Evolutionary conservation across 2,113 vertebrate species (phyloP).

Genomic region (Myiozetetes cayanensis): DNA sequence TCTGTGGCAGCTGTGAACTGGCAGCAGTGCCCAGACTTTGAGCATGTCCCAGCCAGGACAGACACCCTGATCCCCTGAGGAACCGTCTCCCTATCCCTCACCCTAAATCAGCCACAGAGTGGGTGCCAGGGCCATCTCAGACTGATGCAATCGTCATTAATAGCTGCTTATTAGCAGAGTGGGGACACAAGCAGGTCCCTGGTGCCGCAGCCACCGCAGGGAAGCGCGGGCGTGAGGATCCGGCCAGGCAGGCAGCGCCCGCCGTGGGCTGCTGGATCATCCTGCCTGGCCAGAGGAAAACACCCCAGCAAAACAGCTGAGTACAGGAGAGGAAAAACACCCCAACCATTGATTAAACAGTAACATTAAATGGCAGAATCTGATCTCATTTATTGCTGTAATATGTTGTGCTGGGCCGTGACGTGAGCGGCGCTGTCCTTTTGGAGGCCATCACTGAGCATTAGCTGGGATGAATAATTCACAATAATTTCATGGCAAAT

Average conservation of each 20-base stretch:
- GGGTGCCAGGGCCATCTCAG: neutral
- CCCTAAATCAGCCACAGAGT: neutral
- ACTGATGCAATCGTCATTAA: neutral
- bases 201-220: accelerated
- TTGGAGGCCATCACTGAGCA: slow-evolving; percentile 14
- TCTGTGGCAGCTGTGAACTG: accelerated
- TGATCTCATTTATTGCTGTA: neutral
- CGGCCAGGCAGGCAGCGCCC: neutral
- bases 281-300: neutral
- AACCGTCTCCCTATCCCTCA: neutral
- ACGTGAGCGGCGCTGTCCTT: neutral
- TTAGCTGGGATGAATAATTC: slow-evolving; percentile 51
- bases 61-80: neutral
- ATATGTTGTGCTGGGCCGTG: neutral
- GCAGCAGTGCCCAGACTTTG: accelerated
- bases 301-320: neutral
- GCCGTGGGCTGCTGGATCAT: neutral
- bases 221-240: neutral
- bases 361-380: slow-evolving; percentile 27
- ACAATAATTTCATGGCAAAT: slow-evolving; percentile 47
- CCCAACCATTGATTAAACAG: slow-evolving; percentile 46
- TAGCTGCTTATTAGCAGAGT: neutral
- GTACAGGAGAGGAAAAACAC: neutral
- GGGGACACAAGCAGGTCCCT: neutral
- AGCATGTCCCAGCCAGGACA: neutral